These are phyloP conservation scores for Erannis defoliaria DNA, from an alignment of 2,888 invertebrate genomes.

Conservation along the genomic window DNA sequence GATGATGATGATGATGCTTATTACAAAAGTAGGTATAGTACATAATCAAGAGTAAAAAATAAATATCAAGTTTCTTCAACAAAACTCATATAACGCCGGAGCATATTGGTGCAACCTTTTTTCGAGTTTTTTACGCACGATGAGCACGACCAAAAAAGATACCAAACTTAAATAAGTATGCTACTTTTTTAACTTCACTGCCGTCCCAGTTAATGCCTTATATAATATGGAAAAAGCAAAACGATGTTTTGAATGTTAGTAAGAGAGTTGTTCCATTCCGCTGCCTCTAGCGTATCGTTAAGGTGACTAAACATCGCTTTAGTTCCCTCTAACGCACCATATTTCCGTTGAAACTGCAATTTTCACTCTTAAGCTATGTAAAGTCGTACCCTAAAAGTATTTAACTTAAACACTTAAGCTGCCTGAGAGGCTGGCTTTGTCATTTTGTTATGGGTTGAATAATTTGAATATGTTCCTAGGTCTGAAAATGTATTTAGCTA, in stretches of 20 bases:
- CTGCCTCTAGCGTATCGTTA: conserved; percentile 63
- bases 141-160: not conserved
- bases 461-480: conserved; percentile 2
- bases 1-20: too few species aligned
- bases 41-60: too few species aligned
- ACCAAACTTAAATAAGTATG: not conserved
- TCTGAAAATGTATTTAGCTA: not conserved
- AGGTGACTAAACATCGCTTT: conserved; percentile 64
- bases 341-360: conserved; percentile 61
- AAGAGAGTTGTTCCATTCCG: conserved; percentile 54
- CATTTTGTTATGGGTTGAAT: conserved; percentile 10
- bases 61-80: too few species aligned
- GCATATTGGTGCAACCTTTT: not conserved
- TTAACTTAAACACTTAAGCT: conserved; percentile 59
- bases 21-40: too few species aligned
- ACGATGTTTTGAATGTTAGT: conserved; percentile 57
- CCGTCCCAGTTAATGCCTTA: conserved; percentile 31
- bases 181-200: conserved; percentile 29
- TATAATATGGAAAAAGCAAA: conserved; percentile 51
- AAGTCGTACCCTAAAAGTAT: conserved; percentile 54
- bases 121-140: not conserved
- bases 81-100: not conserved
- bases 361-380: conserved; percentile 54
- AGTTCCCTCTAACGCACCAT: conserved; percentile 62
- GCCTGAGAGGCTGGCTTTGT: conserved; percentile 47